Conservation (phyloP, 2,113 vertebrate genomes). For the Dipodomys spectabilis region DNA sequence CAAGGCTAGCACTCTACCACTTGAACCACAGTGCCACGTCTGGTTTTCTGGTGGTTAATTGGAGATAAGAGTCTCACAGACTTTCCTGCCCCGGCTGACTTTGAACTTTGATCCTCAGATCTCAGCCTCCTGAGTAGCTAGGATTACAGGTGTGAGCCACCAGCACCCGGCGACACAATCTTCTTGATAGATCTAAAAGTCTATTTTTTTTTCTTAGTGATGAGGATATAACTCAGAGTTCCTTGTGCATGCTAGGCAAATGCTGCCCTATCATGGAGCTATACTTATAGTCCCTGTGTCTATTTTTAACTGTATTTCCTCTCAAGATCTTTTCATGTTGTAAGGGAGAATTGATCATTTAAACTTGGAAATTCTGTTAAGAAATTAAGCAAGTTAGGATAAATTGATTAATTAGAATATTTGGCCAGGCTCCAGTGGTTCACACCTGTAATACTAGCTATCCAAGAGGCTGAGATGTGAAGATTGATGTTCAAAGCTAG, state of each 20-base stretch:
- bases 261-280: neutral
- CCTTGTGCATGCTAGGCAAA: neutral
- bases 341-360: constrained; percentile 3
- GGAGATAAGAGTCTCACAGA: too few relatives aligned
- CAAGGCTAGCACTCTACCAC: neutral
- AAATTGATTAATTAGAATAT: neutral
- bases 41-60: too few relatives aligned
- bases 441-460: too few relatives aligned
- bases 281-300: neutral
- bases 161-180: too few relatives aligned
- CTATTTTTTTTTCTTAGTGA: neutral
- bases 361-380: constrained; percentile 51
- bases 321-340: constrained; percentile 4
- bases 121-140: too few relatives aligned
- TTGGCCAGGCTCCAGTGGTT: too few relatives aligned
- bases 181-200: constrained; percentile 24
- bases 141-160: too few relatives aligned
- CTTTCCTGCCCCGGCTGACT: too few relatives aligned
- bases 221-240: neutral
- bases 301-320: constrained; percentile 31
- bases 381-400: constrained; percentile 50
- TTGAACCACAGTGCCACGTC: too few relatives aligned
- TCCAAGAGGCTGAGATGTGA: too few relatives aligned
- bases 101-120: too few relatives aligned
- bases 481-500: too few relatives aligned